Evolutionary conservation across 2,888 invertebrate species (phyloP).

Genomic region (Eurytoma californica): DNA sequence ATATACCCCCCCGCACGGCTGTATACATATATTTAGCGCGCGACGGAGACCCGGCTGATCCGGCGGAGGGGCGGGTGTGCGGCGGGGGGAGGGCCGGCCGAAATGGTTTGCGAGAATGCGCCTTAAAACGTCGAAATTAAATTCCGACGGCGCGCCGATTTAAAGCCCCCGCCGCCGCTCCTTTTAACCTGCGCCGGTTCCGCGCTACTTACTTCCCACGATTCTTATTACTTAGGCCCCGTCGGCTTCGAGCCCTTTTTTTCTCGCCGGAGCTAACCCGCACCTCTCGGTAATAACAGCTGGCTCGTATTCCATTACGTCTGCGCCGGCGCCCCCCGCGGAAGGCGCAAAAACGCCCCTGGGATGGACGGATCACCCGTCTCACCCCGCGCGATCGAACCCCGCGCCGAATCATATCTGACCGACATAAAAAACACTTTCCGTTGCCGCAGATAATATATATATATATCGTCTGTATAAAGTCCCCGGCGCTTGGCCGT

Average conservation of each 20-base stretch:
- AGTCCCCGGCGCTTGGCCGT: background rate
- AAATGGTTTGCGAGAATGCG: constrained; percentile 59
- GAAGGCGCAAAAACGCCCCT: constrained; percentile 40
- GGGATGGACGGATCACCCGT: constrained; percentile 32
- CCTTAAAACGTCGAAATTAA: constrained; percentile 72
- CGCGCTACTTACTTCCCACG: constrained; percentile 70
- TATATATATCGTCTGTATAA: background rate
- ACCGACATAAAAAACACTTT: constrained; percentile 56
- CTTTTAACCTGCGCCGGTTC: constrained; percentile 57
- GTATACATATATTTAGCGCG: constrained; percentile 49
- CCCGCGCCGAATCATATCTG: constrained; percentile 56
- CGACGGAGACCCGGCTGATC: no score
- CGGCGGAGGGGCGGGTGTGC: background rate
- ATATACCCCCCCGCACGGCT: constrained; percentile 9
- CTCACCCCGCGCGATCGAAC: constrained; percentile 59
- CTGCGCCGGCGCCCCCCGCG: constrained; percentile 49
- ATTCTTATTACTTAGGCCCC: constrained; percentile 63
- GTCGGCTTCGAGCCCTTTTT: constrained; percentile 42
- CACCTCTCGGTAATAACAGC: constrained; percentile 57
- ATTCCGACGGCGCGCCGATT: constrained; percentile 67
- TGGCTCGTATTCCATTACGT: constrained; percentile 54
- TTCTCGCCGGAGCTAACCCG: background rate
- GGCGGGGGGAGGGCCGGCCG: constrained; percentile 37
- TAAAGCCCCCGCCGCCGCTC: constrained; percentile 62
- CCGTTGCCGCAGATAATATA: constrained; percentile 42